These are phyloP conservation scores for Pleuronectes platessa DNA, from an alignment of 2,113 vertebrate species.

Conservation along the genomic window DNA sequence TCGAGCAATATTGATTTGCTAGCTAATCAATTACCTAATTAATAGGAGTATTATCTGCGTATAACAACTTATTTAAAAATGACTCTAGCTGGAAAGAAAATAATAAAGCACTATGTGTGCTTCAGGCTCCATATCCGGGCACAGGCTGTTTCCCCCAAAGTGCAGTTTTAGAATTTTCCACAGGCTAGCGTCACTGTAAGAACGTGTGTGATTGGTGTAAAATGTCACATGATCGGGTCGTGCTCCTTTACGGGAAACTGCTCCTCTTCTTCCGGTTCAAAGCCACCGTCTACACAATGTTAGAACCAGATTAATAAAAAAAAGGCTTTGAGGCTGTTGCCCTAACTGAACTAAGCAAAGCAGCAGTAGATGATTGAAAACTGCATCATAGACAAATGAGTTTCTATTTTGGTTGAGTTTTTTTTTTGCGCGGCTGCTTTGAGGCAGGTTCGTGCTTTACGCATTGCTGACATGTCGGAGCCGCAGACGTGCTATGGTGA, in stretches of 20 bases:
- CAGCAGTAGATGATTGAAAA: background rate
- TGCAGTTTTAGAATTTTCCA: slow-evolving; percentile 1
- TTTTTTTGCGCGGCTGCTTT: background rate
- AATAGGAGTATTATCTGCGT: background rate
- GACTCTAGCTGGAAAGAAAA: background rate
- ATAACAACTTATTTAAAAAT: background rate
- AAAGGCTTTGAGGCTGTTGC: background rate
- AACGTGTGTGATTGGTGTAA: slow-evolving; percentile 12
- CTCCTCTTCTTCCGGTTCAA: background rate
- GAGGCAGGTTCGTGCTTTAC: too few species aligned
- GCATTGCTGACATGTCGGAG: too few species aligned
- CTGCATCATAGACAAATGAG: slow-evolving; percentile 5
- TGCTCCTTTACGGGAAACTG: background rate
- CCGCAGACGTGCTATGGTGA: too few species aligned
- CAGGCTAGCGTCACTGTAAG: background rate
- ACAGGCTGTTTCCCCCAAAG: background rate
- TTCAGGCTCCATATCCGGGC: background rate
- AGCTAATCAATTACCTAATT: background rate
- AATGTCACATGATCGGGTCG: slow-evolving; percentile 12
- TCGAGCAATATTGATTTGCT: background rate
- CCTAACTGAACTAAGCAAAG: background rate
- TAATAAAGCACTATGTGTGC: background rate
- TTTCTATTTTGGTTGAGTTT: background rate
- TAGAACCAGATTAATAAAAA: background rate
- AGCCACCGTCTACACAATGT: background rate